These are phyloP conservation scores for Colistium nudipinnis DNA, from an alignment of 2,113 vertebrate genomes.

Conservation along the genomic window DNA sequence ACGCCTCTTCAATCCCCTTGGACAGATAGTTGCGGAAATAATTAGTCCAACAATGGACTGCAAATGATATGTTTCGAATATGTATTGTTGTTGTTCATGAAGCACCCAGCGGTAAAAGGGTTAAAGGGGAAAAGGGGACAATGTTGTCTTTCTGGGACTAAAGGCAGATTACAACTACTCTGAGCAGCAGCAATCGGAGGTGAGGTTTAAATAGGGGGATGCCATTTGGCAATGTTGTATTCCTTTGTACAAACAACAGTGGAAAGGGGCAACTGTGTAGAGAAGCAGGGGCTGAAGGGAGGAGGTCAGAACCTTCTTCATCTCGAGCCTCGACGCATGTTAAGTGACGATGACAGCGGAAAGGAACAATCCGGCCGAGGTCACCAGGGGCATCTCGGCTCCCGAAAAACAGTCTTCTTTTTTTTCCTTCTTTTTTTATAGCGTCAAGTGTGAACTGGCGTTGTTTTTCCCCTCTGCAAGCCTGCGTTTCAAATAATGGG, in stretches of 20 bases:
- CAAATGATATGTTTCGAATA: too few relatives aligned
- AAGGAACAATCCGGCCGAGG: background rate
- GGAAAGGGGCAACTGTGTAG: background rate
- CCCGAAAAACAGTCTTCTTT: too few relatives aligned
- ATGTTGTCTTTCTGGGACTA: background rate
- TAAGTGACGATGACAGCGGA: too few relatives aligned
- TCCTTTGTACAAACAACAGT: background rate
- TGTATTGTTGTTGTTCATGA: too few relatives aligned
- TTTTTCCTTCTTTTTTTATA: background rate
- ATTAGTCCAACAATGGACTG: background rate
- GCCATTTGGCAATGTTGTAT: background rate
- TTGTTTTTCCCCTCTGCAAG: background rate
- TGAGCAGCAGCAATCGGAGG: background rate
- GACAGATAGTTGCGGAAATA: slow-evolving; percentile 11
- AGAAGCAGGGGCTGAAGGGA: background rate
- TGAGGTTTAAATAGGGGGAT: background rate
- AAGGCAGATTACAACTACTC: background rate
- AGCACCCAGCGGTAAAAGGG: too few relatives aligned
- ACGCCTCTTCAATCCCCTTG: background rate
- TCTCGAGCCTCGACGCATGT: too few relatives aligned
- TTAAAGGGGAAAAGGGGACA: background rate
- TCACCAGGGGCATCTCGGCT: background rate
- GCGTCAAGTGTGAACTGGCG: background rate
- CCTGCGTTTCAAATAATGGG: background rate
- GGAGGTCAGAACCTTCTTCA: too few relatives aligned